Base-by-base conservation (phyloP, 1,140 invertebrate genomes). In the Pygmarrhopalites habei region DNA sequence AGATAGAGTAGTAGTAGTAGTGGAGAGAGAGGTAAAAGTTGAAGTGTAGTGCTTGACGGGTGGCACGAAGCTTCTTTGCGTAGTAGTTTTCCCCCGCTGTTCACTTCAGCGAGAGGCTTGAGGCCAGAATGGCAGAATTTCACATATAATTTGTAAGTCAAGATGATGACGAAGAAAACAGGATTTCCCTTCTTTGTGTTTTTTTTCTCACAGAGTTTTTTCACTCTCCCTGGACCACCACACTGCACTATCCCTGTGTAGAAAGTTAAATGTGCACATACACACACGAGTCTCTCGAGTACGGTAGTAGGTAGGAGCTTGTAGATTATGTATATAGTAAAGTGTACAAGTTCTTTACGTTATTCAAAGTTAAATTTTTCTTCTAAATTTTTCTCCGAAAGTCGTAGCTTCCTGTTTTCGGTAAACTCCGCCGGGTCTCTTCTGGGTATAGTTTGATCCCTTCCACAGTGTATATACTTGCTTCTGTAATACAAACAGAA, bases 381-480 rank as follows among this genome's bases (percentile, higher is more conserved):
- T 43, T 2, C 69, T 51, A 62, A 71, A 71, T n/a, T 65, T 71
- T 71, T 19, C 66, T 44, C 2, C 69, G 55, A 62, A 71, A 71
- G 55, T 71, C 69, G 52, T 58, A 71, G 52, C 65, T 67, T 53
- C 69, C 64, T 43, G 66, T 68, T 62, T 71, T 71, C 10, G 69
- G 69, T 25, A 70, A 52, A 59, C 66, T 56, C 35, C 60, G 47
- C 2, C 69, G 60, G 12, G 21, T 63, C 46, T 73, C 32, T 77
- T 90, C 89, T 39, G 85, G 82, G 74, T 85, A 82, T 71, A 90
- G 76, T 74, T 82, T 82, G 58, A 92, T 82, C 70, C 90, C 90
- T 78, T 93, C 88, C 74, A 95, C 89, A 72, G 85, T 90, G 79
- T 92, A 93, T 80, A 95, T 92, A 72, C 90, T 93, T 72, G 88